A percentile compares a stretch with the other conserved stretches of the same genome.
These are phyloP conservation scores for Neodontobutis hainanensis DNA, from an alignment of 2,113 vertebrate species.

Conservation along the genomic window DNA sequence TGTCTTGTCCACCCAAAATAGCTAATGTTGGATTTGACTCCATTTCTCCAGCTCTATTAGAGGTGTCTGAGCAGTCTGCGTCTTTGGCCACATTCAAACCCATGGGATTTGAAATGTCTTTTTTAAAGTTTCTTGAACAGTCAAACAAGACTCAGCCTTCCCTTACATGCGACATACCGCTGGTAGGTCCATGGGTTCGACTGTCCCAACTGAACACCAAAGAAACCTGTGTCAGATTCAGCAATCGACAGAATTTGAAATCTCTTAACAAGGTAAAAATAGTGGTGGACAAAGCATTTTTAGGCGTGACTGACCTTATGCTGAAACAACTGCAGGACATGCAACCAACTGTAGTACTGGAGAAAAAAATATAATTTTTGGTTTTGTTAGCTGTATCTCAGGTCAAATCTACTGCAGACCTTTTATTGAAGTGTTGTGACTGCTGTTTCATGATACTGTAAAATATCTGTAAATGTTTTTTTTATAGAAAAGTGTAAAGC, in stretches of 20 bases:
- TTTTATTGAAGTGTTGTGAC: not conserved
- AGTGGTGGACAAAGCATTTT: slow-evolving; percentile 83
- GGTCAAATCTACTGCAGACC: slow-evolving; percentile 70
- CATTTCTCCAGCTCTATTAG: slow-evolving; percentile 55
- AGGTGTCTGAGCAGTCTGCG: slow-evolving; percentile 75
- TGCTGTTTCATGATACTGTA: slow-evolving; percentile 38
- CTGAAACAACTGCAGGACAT: slow-evolving; percentile 95
- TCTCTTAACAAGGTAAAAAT: slow-evolving; percentile 87
- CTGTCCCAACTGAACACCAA: slow-evolving; percentile 42
- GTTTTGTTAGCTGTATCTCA: slow-evolving; percentile 71
- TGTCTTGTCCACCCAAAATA: slow-evolving; percentile 59
- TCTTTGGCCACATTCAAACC: slow-evolving; percentile 92
- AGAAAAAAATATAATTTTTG: slow-evolving; percentile 63
- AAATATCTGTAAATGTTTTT: slow-evolving; percentile 39
- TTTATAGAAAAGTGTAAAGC: slow-evolving; percentile 73
- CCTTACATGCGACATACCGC: slow-evolving; percentile 72
- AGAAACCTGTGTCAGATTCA: slow-evolving; percentile 84
- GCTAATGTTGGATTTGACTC: slow-evolving; percentile 78
- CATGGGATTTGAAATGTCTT: slow-evolving; percentile 96
- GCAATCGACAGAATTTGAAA: slow-evolving; percentile 84
- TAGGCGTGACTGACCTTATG: slow-evolving; percentile 79
- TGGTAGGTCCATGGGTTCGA: slow-evolving; percentile 41
- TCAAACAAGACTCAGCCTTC: slow-evolving; percentile 85
- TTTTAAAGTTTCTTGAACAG: slow-evolving; percentile 94
- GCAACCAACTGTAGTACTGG: slow-evolving; percentile 86